Percentiles rank a stretch among this genome's conserved stretches.
phyloP scores from a whole-genome alignment of 2,113 vertebrate species.

The Piaya cayana region DNA sequence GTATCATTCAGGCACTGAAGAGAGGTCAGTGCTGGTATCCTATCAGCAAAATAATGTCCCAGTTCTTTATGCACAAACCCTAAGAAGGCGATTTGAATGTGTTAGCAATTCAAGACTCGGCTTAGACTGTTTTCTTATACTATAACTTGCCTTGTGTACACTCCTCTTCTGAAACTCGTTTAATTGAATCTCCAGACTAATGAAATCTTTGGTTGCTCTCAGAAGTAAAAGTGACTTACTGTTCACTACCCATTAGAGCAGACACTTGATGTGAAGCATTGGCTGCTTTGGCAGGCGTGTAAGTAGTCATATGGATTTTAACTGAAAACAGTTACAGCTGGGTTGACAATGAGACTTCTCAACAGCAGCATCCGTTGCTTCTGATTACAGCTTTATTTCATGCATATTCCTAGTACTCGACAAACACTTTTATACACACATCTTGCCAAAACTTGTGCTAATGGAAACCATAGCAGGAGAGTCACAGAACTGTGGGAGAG shows the following conservation, averaged over 20 bases:
- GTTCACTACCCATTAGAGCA: not conserved
- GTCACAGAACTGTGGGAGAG: not conserved
- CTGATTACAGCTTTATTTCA: not conserved
- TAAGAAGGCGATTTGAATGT: not conserved
- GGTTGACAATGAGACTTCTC: not conserved
- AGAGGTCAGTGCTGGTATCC: not conserved
- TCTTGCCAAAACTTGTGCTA: not conserved
- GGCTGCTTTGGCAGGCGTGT: not conserved
- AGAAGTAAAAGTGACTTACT: not conserved
- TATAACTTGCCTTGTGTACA: not conserved
- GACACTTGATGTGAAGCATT: not conserved
- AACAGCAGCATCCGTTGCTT: not conserved
- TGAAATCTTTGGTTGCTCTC: not conserved
- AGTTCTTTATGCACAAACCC: not conserved
- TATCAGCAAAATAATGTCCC: not conserved
- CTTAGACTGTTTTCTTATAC: not conserved
- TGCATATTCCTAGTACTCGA: not conserved
- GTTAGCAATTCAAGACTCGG: not conserved
- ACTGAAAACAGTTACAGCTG: not conserved
- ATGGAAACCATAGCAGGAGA: not conserved
- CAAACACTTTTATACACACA: not conserved
- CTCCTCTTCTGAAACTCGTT: not conserved
- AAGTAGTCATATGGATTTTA: not conserved
- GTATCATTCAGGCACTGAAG: not conserved
- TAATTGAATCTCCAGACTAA: not conserved